Base-by-base conservation (phyloP, 1,140 invertebrate genomes). In the Atta texana region DNA sequence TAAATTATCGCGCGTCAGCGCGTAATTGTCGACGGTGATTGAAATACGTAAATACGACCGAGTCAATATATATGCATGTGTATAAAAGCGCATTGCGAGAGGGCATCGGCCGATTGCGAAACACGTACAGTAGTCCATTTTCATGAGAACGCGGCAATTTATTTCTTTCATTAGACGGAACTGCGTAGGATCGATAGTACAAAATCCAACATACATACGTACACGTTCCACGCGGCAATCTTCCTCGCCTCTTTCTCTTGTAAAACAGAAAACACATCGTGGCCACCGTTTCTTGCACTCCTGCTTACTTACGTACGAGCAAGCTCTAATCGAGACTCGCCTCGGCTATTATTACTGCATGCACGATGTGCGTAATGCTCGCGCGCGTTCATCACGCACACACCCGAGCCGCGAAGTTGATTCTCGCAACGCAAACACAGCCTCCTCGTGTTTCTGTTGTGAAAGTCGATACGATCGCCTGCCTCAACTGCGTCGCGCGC, bases 311-410 rank as follows among this genome's bases (percentile, higher is more conserved):
- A 61, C 80, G 63, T 59, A 59, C 75, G 34, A 34, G 68, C 64
- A n/a, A 21, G 55, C 66, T 87, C 39, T 84, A 84, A 74, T 84
- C 61, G 57, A 55, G 66, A 34, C 14, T 74, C 55, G 85, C 16
- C 24, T 28, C 53, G n/a, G 61, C 88, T 90, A 90, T 90, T 90
- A 89, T 89, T 90, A 87, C 85, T 72, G 24, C 69, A 57, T 39
- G 39, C 75, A 28, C 72, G 31, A 69, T 75, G 72, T 12, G 64
- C 63, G 57, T 61, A 71, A 76, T 71, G 21, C n/a, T 80, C 68
- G 34, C 66, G 44, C 57, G 34, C 64, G 8, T 53, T 21, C 39
- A n/a, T 51, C 71, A 64, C 80, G 57, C 21, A n/a, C 51, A 76
- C 72, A 61, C 66, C 24, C n/a, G 10, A 10, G 16, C 18, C 44